phyloP scores from a whole-genome alignment of 2,888 invertebrate genomes.

The Pristionchus mayeri region DNA sequence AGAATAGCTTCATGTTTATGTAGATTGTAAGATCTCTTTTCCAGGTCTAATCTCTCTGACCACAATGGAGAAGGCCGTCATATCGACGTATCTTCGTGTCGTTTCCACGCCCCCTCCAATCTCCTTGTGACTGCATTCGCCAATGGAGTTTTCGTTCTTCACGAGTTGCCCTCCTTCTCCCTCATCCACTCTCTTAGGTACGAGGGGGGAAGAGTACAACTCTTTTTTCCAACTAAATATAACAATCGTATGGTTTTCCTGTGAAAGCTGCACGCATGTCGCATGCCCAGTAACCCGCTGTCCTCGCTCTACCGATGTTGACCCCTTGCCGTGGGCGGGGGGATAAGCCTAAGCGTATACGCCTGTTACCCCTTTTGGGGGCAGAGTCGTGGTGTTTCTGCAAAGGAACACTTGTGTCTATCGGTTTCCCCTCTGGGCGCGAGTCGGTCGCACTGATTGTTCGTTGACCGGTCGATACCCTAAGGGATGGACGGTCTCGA shows the following conservation, averaged over 20 bases:
- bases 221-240: too few species aligned
- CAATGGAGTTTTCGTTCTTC: conserved; percentile 91
- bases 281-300: neutral
- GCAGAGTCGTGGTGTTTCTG: neutral
- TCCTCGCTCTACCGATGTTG: neutral
- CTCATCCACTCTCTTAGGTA: conserved; percentile 87
- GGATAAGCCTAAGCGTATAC: neutral
- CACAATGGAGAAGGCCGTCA: conserved; percentile 63
- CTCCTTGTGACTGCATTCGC: conserved; percentile 92
- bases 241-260: neutral
- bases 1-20: neutral
- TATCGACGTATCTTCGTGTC: conserved; percentile 84
- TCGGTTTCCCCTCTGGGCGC: neutral
- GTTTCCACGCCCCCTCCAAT: conserved; percentile 87
- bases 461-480: conserved; percentile 23
- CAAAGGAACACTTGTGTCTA: neutral
- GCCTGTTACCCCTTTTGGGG: neutral
- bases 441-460: neutral
- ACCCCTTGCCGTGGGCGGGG: neutral
- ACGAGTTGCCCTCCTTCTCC: conserved; percentile 94
- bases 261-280: neutral
- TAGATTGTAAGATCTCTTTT: conserved; percentile 72
- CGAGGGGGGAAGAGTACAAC: too few species aligned
- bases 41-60: conserved; percentile 81
- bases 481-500: conserved; percentile 9